Evolutionary conservation across 2,888 invertebrate genomes (phyloP), one percentile per base, ranked within the genome.

Genomic region (Quadroppia sp.): DNA sequence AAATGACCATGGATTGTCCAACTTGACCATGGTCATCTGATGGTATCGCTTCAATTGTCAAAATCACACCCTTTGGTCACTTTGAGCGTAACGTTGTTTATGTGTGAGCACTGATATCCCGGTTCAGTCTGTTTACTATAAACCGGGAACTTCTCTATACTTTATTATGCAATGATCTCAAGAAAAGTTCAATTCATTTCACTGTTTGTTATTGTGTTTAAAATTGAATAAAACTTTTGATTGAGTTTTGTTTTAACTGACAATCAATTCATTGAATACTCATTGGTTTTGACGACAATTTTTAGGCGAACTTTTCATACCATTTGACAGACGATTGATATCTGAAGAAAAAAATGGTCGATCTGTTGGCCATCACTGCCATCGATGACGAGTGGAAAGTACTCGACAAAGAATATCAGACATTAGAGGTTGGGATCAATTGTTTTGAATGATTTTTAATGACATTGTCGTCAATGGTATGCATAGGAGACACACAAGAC

Each of bases 401-500:
- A 13, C 25, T 73, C 2, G 69, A 67, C 36, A n/a, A 25, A 1
- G 73, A 73, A 36, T 73, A 30, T 36, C 67, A 73, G 20, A 67
- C 42, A 3, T 42, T 73, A 25, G 73, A 73, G 32, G 69, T 69
- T 42, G 53, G 20, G 23, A 53, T 9, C n/a, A 28, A 73, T 30
- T 69, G 48, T 30, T 25, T 40, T 28, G 7, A 61, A 30, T 61
- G 13, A 3, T 30, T 61, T 7, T n/a, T 17, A 30, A 30, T 53
- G 53, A 50, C 23, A 17, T 53, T 53, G 53, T 42, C 15, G 42
- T 42, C 15, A 15, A 11, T 42, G 15, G 9, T 42, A 3, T 23
- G 53, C 6, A 61, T 30, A 93, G 93, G 84, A 85, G 64, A 83
- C 88, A 69, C 94, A 94, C 83, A 90, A 90, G 80, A 88, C 89